Evolutionary conservation across 2,888 invertebrate genomes (phyloP), one percentile per base, ranked within the genome.

Genomic region (Ectropis crepuscularia): DNA sequence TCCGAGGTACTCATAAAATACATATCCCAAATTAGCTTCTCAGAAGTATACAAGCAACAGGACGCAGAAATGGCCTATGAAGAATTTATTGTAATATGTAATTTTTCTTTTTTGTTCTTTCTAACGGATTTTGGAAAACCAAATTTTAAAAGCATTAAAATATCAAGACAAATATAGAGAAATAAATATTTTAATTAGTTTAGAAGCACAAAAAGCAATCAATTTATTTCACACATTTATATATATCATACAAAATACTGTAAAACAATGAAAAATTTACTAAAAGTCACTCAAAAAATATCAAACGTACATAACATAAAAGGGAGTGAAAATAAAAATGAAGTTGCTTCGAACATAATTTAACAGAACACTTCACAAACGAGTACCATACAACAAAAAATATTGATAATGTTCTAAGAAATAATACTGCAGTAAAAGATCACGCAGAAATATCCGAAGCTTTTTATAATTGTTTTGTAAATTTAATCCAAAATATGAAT

Each of bases 321-420:
- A n/a, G n/a, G n/a, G n/a, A n/a, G n/a, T n/a, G n/a, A n/a, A n/a
- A n/a, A n/a, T n/a, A n/a, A n/a, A n/a, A 4, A 6, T 39, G 39
- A 50, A 12, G 50, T 39, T 8, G 9, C 39, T 10, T 50, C 39
- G 50, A 12, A 12, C 10, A 12, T 50, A 0, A 39, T 50, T 8
- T 39, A 50, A 39, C 39, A 50, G 37, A 49, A 49, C 37, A 49
- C 48, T 11, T 10, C 48, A 5, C 50, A 50, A 37, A 50, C 39
- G 4, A 50, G 39, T 39, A 12, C 7, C 10, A 38, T 50, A 12
- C 38, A n/a, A n/a, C 7, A 6, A 39, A 6, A 12, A 39, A 11
- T 38, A 39, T 50, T 12, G 50, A 50, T 5, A 50, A 12, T 7
- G 8, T 39, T 5, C 38, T 39, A 50, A 50, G 11, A 8, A 12